A percentile compares a stretch with the other conserved stretches of the same genome.
Evolutionary conservation across 2,113 vertebrate genomes (phyloP).

Genomic region (Ctenomys sociabilis): DNA sequence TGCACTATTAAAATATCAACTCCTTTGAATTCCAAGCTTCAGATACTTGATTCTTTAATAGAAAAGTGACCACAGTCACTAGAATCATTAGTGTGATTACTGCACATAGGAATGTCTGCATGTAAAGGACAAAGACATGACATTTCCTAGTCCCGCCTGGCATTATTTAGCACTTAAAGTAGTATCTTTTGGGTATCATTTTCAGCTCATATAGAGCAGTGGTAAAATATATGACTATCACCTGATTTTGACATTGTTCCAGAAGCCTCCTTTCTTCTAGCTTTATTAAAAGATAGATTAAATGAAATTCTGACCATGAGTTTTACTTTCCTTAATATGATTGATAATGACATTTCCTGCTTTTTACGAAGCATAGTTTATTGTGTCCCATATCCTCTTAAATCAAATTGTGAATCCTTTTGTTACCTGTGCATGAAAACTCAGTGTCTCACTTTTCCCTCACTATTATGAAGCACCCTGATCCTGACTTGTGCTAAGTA

Average conservation of each 20-base stretch:
- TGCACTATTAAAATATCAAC: not conserved
- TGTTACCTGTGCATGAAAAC: not conserved
- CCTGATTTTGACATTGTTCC: not conserved
- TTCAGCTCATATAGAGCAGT: not conserved
- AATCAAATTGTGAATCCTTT: not conserved
- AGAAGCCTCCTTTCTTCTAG: not conserved
- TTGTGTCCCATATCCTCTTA: not conserved
- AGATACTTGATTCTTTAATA: not conserved
- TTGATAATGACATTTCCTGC: not conserved
- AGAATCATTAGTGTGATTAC: not conserved
- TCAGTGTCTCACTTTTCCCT: not conserved
- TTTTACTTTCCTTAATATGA: not conserved
- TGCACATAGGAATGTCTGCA: not conserved
- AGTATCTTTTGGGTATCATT: not conserved
- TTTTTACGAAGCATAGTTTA: not conserved
- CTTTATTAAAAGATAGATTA: not conserved
- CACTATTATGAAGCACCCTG: not conserved
- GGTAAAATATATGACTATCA: not conserved
- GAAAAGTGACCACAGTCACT: not conserved
- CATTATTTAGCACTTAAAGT: not conserved
- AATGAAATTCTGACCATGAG: slow-evolving; percentile 9
- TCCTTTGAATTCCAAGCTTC: not conserved
- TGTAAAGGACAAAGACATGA: not conserved
- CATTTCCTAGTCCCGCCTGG: not conserved
- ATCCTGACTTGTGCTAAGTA: not conserved